These are phyloP conservation scores for Nothoprocta perdicaria DNA, from an alignment of 2,113 vertebrate genomes.

Conservation along the genomic window DNA sequence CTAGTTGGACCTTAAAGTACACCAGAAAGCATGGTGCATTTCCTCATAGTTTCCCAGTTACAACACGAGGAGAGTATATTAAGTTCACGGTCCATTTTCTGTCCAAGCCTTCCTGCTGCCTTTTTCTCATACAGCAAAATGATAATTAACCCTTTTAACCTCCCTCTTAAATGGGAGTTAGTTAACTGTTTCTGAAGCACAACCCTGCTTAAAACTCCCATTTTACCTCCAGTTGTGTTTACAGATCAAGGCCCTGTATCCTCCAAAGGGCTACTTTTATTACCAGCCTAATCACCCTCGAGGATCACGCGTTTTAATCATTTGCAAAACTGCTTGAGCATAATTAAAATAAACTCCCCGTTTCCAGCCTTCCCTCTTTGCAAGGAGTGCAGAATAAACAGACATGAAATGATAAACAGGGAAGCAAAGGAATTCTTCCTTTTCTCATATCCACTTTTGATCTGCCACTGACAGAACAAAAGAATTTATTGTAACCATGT, in stretches of 20 bases:
- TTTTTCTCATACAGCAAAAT: not conserved
- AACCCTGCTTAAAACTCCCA: not conserved
- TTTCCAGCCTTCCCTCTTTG: conserved; percentile 2
- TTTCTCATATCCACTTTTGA: conserved; percentile 30
- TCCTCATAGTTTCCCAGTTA: not conserved
- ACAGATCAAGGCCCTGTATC: not conserved
- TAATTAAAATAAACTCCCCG: not conserved
- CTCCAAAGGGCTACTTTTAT: not conserved
- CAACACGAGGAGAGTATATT: not conserved
- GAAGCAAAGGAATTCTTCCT: not conserved
- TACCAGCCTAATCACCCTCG: not conserved
- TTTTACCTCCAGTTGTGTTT: not conserved
- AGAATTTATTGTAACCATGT: not conserved
- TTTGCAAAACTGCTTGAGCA: not conserved
- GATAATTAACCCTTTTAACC: not conserved
- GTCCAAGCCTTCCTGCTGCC: not conserved
- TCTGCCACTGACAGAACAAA: conserved; percentile 41
- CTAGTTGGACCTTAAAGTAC: not conserved
- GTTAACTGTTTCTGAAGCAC: not conserved
- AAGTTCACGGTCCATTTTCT: not conserved
- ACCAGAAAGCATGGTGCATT: not conserved
- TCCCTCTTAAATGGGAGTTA: not conserved
- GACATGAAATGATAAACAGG: not conserved
- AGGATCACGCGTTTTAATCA: not conserved
- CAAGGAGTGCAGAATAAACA: not conserved